phyloP scores from a whole-genome alignment of 2,113 vertebrate genomes.

The Protobothrops mucrosquamatus region DNA sequence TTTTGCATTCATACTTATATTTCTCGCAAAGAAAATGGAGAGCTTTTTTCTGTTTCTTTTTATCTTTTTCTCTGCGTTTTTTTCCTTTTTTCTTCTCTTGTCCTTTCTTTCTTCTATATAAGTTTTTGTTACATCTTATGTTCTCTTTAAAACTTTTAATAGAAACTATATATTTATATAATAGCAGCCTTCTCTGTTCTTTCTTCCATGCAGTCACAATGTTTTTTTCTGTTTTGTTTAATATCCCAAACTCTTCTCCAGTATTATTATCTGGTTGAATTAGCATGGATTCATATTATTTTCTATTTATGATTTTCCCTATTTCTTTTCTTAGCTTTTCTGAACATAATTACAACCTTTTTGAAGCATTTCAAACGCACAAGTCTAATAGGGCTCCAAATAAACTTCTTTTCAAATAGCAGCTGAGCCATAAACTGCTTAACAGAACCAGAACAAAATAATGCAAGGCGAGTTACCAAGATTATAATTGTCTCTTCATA shows the following conservation, averaged over 20 bases:
- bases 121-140: neutral
- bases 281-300: neutral
- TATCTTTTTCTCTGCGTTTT: neutral
- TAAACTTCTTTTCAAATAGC: neutral
- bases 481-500: constrained; percentile 1
- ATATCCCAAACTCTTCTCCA: neutral
- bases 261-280: neutral
- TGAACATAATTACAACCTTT: neutral
- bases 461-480: neutral
- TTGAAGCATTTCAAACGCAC: accelerated
- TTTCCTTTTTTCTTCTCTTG: neutral
- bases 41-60: neutral
- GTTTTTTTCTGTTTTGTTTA: neutral
- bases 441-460: neutral
- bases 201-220: neutral
- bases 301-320: neutral
- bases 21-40: neutral
- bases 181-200: neutral
- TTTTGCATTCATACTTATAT: neutral
- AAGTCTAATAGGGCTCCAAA: neutral
- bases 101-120: neutral
- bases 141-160: neutral
- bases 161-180: neutral
- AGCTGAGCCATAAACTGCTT: neutral
- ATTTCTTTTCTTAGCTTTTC: neutral